Conservation (phyloP, 2,888 invertebrate species). For the Tenthredo amoena region DNA sequence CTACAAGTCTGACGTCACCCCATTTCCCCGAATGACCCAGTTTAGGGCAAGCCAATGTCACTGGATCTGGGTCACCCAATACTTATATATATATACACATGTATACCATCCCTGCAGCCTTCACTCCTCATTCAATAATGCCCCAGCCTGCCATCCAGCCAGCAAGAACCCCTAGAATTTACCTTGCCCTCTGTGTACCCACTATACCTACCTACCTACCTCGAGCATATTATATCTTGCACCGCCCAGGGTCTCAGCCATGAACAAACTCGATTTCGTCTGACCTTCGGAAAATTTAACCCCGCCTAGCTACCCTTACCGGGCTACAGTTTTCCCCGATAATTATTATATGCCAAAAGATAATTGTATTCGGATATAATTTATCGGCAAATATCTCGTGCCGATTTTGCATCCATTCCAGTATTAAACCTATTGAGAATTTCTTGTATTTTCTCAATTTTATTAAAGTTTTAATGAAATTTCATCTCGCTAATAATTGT, state of each 20-base stretch:
- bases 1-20: constrained; percentile 36
- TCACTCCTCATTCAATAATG: constrained; percentile 41
- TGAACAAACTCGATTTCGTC: constrained; percentile 45
- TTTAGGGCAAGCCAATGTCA: constrained; percentile 51
- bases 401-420: neutral
- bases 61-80: constrained; percentile 49
- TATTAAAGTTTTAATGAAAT: neutral
- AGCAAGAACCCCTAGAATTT: constrained; percentile 27
- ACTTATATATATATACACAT: constrained; percentile 2
- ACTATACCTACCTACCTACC: neutral
- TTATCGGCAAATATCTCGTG: too few relatives aligned
- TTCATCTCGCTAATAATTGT: neutral
- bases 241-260: constrained; percentile 30
- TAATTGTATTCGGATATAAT: neutral
- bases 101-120: neutral
- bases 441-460: neutral
- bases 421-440: neutral
- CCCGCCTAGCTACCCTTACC: neutral
- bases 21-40: constrained; percentile 46
- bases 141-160: constrained; percentile 22
- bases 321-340: neutral
- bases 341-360: neutral
- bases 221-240: constrained; percentile 1
- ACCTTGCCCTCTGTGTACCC: constrained; percentile 6
- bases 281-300: constrained; percentile 40